Percentiles rank a stretch among this genome's conserved stretches.
Conservation (phyloP, 2,113 vertebrate genomes). For the Daubentonia madagascariensis region DNA sequence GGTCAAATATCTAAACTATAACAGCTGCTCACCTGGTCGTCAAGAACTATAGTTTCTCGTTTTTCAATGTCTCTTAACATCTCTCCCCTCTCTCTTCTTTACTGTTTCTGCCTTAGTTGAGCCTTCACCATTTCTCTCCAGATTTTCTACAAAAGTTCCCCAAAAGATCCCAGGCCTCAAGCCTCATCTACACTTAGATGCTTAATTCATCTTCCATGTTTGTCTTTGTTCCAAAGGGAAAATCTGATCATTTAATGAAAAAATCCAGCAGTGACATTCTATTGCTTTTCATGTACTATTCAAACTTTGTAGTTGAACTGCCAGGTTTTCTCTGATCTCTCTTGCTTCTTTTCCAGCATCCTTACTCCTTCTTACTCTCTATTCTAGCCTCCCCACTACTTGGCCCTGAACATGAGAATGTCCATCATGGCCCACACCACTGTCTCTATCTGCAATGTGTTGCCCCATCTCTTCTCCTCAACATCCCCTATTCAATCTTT, state of each 20-base stretch:
- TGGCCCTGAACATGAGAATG: not conserved
- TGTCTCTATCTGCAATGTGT: not conserved
- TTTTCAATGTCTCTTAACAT: not conserved
- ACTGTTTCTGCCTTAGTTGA: not conserved
- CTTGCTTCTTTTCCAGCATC: not conserved
- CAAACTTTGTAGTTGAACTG: not conserved
- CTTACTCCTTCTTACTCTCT: not conserved
- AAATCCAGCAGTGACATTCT: not conserved
- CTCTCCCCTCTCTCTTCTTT: not conserved
- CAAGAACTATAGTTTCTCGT: not conserved
- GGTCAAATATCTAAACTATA: too few species aligned
- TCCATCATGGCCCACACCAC: not conserved
- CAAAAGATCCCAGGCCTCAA: not conserved
- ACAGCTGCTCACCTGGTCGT: not conserved
- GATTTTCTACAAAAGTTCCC: not conserved
- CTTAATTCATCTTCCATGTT: not conserved
- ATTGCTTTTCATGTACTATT: not conserved
- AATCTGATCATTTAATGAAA: not conserved
- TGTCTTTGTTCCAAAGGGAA: not conserved
- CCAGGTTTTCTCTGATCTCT: not conserved
- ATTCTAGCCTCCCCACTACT: not conserved
- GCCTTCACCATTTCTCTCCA: not conserved
- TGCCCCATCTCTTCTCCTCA: not conserved
- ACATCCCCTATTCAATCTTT: not conserved
- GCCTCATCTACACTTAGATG: not conserved